These are phyloP conservation scores for Rhyzopertha dominica DNA, from an alignment of 1,140 invertebrate species.

Conservation along the genomic window DNA sequence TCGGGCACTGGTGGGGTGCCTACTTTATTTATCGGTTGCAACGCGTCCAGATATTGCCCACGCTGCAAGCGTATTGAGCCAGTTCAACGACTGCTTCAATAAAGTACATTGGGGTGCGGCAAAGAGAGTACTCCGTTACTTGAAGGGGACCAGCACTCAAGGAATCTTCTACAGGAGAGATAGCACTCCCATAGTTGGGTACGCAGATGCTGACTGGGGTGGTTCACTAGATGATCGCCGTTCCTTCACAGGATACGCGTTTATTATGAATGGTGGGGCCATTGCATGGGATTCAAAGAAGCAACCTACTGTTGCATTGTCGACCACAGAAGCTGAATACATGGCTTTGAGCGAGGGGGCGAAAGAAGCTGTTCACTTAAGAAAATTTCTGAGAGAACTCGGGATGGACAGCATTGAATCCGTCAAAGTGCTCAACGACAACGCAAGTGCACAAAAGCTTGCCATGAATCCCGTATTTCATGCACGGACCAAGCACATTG, in stretches of 20 bases:
- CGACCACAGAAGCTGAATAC: constrained; percentile 42
- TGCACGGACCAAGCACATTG: constrained; percentile 43
- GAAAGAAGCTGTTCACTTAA: constrained; percentile 33
- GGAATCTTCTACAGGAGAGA: too few species aligned
- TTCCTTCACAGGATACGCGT: too few species aligned
- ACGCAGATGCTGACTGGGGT: too few species aligned
- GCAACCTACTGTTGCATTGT: constrained; percentile 37
- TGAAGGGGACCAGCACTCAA: constrained; percentile 43
- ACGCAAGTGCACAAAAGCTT: constrained; percentile 42
- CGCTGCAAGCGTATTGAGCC: constrained; percentile 41
- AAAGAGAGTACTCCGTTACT: constrained; percentile 45
- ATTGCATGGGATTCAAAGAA: constrained; percentile 36
- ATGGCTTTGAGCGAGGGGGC: constrained; percentile 29
- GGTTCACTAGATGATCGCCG: too few species aligned
- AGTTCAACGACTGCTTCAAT: constrained; percentile 38
- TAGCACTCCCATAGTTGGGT: too few species aligned
- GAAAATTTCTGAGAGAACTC: constrained; percentile 19
- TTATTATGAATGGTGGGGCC: too few species aligned
- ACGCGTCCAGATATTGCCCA: constrained; percentile 49
- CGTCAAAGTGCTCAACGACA: constrained; percentile 26
- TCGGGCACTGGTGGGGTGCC: constrained; percentile 40
- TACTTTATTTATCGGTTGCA: constrained; percentile 45
- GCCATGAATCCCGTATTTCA: constrained; percentile 41
- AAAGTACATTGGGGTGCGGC: constrained; percentile 40
- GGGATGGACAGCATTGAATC: too few species aligned